A percentile compares a stretch with the other conserved stretches of the same genome.
Evolutionary conservation across 2,888 invertebrate species (phyloP).

Genomic region (Corythucha ciliata): DNA sequence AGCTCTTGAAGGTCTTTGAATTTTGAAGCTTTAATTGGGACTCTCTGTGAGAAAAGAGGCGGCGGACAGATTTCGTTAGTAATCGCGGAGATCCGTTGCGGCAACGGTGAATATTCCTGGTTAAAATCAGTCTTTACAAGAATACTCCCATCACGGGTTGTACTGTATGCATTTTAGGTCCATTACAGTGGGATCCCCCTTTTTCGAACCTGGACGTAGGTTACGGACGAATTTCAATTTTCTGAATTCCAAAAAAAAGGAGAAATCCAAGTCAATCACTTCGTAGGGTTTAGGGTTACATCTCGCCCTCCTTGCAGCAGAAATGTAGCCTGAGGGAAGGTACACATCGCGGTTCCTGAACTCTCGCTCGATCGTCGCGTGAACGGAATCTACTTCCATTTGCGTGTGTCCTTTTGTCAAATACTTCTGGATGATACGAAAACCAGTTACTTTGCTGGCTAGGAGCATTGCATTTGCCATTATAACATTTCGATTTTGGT

Average conservation of each 20-base stretch:
- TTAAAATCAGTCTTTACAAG: not conserved
- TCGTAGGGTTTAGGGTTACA: not conserved
- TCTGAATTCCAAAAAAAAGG: slow-evolving; percentile 5
- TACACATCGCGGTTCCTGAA: slow-evolving; percentile 14
- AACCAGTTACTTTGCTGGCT: slow-evolving; percentile 27
- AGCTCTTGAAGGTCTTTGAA: no score
- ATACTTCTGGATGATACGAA: slow-evolving; percentile 36
- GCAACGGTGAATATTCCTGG: not conserved
- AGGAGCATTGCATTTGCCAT: slow-evolving; percentile 36
- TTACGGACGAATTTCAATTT: not conserved
- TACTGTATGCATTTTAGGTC: slow-evolving; percentile 1
- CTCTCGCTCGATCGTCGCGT: slow-evolving; percentile 26
- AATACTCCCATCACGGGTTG: not conserved
- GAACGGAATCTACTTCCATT: slow-evolving; percentile 37
- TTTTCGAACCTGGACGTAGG: not conserved
- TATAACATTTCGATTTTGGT: slow-evolving; percentile 36
- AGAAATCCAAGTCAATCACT: not conserved
- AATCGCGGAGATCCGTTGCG: no score
- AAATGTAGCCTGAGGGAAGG: slow-evolving; percentile 4
- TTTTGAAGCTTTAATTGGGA: no score
- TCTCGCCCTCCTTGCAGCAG: not conserved
- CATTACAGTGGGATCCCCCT: slow-evolving; percentile 1
- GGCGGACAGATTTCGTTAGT: no score
- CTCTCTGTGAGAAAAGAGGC: no score
- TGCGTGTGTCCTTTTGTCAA: slow-evolving; percentile 37